These are phyloP conservation scores for Yponomeuta cagnagella DNA, from an alignment of 2,888 invertebrate species.

Conservation along the genomic window DNA sequence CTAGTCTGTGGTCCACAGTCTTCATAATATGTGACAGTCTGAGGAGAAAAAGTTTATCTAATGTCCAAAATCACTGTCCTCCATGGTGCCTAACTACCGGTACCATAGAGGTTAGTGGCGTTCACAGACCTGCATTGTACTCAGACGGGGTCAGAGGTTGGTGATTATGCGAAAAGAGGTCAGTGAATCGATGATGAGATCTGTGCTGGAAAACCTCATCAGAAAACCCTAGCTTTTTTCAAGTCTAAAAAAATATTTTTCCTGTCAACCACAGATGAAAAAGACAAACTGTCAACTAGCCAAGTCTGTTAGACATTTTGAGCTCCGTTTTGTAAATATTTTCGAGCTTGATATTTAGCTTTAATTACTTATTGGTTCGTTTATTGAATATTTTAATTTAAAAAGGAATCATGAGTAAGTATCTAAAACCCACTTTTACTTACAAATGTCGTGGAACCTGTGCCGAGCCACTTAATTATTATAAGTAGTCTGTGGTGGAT, in stretches of 20 bases:
- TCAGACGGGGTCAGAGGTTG: too few relatives aligned
- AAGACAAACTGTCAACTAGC: not conserved
- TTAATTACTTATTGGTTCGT: not conserved
- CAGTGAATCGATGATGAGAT: too few relatives aligned
- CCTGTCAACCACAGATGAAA: not conserved
- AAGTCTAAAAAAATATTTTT: not conserved
- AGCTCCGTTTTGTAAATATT: not conserved
- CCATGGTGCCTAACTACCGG: too few relatives aligned
- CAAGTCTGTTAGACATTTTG: not conserved
- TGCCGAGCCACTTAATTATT: not conserved
- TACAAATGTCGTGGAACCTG: not conserved
- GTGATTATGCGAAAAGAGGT: too few relatives aligned
- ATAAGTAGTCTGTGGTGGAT: too few relatives aligned
- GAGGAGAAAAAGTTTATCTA: too few relatives aligned
- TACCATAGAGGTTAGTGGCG: too few relatives aligned
- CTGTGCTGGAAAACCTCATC: not conserved
- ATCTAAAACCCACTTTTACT: not conserved
- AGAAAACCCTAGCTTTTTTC: not conserved
- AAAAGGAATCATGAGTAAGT: not conserved
- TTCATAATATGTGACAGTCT: too few relatives aligned
- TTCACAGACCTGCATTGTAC: too few relatives aligned
- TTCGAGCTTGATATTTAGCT: not conserved
- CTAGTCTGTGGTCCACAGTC: too few relatives aligned
- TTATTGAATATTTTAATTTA: not conserved
- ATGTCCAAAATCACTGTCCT: too few relatives aligned